Evolutionary conservation across 2,888 invertebrate species (phyloP), one percentile per base, ranked within the genome.

Genomic region (Druceiella hillmani): DNA sequence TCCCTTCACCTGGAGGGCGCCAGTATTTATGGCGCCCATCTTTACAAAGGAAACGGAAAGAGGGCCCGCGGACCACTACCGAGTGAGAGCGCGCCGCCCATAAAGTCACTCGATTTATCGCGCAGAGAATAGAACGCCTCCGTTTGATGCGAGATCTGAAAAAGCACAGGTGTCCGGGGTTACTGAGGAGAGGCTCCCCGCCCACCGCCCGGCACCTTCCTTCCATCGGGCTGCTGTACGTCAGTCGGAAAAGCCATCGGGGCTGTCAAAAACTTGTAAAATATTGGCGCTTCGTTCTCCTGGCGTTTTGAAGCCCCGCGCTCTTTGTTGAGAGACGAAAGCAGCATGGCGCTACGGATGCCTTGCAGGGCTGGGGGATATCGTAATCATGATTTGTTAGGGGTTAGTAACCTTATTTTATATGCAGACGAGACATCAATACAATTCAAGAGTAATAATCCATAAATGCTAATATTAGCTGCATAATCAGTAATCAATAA

Each of bases 211-310:
- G n/a, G n/a, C n/a, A 47, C 49, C 50, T 36, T 31, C 38, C 39
- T 42, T 41, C 45, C 39, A 45, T 46, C 47, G 5, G 27, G 15
- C 27, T 11, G 27, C 27, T 27, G 47, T 43, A 41, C 45, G 47
- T 50, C 50, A 67, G 66, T 70, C 66, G 67, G 67, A 65, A 69
- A 70, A 73, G 73, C 75, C 75, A 74, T 76, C 74, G 66, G 67
- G 66, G 62, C 71, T 76, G 78, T 78, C 78, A 77, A 76, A 77
- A 77, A 76, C 73, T 76, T 73, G 74, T 78, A 74, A 78, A 78
- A 77, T 78, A 78, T 78, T 67, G 75, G 67, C 64, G 62, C 61
- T 61, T 61, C 66, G 64, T 66, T 66, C 62, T 58, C 55, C 49
- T 49, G 49, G 47, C 50, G 47, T 50, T 51, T 50, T 49, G 49